A percentile compares a stretch with the other conserved stretches of the same genome.
Conservation (phyloP, 2,888 invertebrate species). For the Ganaspis brasiliensis region DNA sequence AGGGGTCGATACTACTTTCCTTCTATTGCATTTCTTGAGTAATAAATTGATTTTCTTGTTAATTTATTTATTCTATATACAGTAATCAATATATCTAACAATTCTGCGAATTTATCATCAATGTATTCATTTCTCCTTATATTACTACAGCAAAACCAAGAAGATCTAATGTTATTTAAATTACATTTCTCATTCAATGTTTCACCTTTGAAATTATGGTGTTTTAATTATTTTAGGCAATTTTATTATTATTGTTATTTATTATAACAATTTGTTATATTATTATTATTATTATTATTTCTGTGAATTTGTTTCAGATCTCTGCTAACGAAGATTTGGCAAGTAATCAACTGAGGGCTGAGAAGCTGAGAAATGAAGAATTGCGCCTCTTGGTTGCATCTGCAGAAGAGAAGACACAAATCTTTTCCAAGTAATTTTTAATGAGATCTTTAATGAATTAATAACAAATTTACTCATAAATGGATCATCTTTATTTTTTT, state of each 20-base stretch:
- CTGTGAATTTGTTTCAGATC: background rate
- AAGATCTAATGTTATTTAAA: no score
- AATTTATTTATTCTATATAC: constrained; percentile 21
- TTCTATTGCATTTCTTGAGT: constrained; percentile 2
- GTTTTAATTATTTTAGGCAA: no score
- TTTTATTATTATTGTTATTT: no score
- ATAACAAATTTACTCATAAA: no score
- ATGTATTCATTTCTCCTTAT: no score
- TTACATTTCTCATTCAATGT: no score
- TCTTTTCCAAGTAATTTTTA: constrained; percentile 64
- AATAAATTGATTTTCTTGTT: constrained; percentile 1
- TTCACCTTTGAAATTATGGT: no score
- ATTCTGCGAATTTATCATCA: background rate
- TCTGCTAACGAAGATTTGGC: constrained; percentile 65
- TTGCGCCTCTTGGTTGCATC: constrained; percentile 64
- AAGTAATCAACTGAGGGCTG: constrained; percentile 62
- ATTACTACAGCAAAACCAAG: no score
- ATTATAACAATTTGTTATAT: no score
- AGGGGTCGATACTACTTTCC: constrained; percentile 63
- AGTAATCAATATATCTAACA: constrained; percentile 13
- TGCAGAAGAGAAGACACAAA: constrained; percentile 67
- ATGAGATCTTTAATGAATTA: background rate
- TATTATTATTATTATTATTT: background rate
- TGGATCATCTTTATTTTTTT: no score
- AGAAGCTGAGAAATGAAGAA: constrained; percentile 66